Percentiles rank a stretch among this genome's conserved stretches.
phyloP scores from a whole-genome alignment of 53 echinoderm and acorn worm species.

The Arbacia lixula region DNA sequence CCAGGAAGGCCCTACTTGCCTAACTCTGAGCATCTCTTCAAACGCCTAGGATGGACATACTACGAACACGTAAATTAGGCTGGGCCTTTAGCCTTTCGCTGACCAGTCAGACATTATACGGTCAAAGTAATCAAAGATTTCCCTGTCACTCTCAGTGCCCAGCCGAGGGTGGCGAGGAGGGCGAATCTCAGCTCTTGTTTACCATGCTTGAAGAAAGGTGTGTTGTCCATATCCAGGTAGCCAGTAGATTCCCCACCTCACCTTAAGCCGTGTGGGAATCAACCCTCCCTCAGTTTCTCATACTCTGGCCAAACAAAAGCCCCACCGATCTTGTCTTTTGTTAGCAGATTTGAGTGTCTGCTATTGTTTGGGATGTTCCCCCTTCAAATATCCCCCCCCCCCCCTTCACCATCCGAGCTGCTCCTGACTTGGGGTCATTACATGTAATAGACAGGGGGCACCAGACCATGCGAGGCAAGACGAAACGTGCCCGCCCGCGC shows the following conservation, averaged over 20 bases:
- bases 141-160: slow-evolving; percentile 10
- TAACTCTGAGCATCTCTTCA: no score
- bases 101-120: no score
- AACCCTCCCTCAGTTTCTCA: slow-evolving; percentile 35
- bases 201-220: slow-evolving; percentile 35
- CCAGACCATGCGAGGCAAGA: slow-evolving; percentile 16
- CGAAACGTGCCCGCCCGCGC: slow-evolving; percentile 1
- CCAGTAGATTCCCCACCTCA: not conserved
- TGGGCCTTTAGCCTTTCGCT: no score
- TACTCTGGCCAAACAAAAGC: slow-evolving; percentile 37
- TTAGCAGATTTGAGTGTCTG: slow-evolving; percentile 32
- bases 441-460: slow-evolving; percentile 35
- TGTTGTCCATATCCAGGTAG: slow-evolving; percentile 52
- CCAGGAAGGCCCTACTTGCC: no score
- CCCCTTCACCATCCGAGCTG: slow-evolving; percentile 25
- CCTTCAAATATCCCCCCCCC: slow-evolving; percentile 38
- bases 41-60: no score
- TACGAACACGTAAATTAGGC: no score
- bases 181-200: slow-evolving; percentile 49
- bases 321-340: slow-evolving; percentile 43
- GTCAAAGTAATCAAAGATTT: slow-evolving; percentile 50
- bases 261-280: slow-evolving; percentile 52
- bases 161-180: not conserved
- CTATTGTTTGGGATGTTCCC: slow-evolving; percentile 47
- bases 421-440: slow-evolving; percentile 50